Conservation (phyloP, 2,888 invertebrate genomes). For the Dyspetes luteomarginatus region DNA sequence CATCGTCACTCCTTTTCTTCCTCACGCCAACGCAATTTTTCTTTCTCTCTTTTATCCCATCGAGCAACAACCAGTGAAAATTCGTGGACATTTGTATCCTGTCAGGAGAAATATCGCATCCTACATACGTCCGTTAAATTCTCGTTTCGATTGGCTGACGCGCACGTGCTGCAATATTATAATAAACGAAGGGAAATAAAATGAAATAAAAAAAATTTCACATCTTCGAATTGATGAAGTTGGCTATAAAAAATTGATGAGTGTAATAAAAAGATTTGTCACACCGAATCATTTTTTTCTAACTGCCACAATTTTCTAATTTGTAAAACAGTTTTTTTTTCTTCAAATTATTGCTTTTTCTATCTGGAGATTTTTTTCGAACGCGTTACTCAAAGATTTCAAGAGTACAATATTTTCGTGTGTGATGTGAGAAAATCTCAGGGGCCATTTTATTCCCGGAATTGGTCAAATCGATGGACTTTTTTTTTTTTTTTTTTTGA, state of each 20-base stretch:
- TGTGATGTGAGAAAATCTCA: background rate
- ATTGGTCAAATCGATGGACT: background rate
- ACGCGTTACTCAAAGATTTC: too few species aligned
- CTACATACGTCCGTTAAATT: constrained; percentile 1
- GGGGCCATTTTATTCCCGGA: background rate
- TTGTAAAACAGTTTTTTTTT: too few species aligned
- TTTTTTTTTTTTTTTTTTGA: background rate
- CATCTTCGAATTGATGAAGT: too few species aligned
- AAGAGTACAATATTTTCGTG: too few species aligned
- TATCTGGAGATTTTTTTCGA: too few species aligned
- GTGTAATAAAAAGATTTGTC: too few species aligned
- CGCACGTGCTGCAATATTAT: constrained; percentile 3
- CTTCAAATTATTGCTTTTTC: too few species aligned
- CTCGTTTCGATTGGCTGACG: background rate
- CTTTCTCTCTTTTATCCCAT: background rate
- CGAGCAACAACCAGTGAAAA: background rate
- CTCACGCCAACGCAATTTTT: constrained; percentile 36
- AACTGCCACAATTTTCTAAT: too few species aligned
- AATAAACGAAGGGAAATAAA: background rate
- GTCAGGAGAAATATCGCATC: constrained; percentile 24
- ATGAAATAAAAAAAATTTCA: background rate
- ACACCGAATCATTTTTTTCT: too few species aligned
- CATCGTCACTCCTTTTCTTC: constrained; percentile 13
- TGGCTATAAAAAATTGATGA: too few species aligned
- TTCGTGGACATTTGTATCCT: constrained; percentile 50